Evolutionary conservation across 2,113 vertebrate genomes (phyloP), one percentile per base, ranked within the genome.

Genomic region (Choloepus hoffmanni): DNA sequence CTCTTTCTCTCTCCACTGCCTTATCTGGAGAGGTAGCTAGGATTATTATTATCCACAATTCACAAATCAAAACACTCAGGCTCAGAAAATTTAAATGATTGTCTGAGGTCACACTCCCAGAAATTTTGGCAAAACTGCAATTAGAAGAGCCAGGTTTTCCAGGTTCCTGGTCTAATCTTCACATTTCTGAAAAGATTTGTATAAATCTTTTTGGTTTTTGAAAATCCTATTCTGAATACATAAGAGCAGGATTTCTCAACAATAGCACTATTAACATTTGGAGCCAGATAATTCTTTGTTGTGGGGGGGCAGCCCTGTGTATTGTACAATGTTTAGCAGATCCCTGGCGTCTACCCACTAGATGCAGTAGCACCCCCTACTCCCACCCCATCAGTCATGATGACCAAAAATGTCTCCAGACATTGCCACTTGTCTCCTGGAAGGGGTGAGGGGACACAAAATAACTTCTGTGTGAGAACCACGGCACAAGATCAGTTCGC

Each of bases 71-170:
- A 93, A 87, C 36, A n/a, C 0, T 36, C 58, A 84, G 9, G 7
- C 70, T 14, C 48, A 89, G 36, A 74, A 92, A 89, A 8, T 78
- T 85, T 48, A 73, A 90, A n/a, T 62, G 65, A 74, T 55, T 86
- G 21, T 3, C 15, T n/a, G 15, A 81, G 8, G 73, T 90, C 50
- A 86, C 8, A 21, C 79, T 81, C 65, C 70, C n/a, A 73, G 5
- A 90, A 63, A 72, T 89, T 96, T 68, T 73, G n/a, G 33, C 21
- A 96, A 65, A 96, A 89, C 30, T 72, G 4, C 45, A 24, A 62
- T 72, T 85, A 97, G 33, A 92, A 36, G 36, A 92, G 72, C 9
- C 4, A 92, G 65, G 60, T 58, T 82, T 85, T 94, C 77, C 40
- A 89, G 77, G 67, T 76, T 90, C 23, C 16, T 84, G 40, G 3